phyloP scores from a whole-genome alignment of 2,888 invertebrate species.

The Yponomeuta cagnagella region DNA sequence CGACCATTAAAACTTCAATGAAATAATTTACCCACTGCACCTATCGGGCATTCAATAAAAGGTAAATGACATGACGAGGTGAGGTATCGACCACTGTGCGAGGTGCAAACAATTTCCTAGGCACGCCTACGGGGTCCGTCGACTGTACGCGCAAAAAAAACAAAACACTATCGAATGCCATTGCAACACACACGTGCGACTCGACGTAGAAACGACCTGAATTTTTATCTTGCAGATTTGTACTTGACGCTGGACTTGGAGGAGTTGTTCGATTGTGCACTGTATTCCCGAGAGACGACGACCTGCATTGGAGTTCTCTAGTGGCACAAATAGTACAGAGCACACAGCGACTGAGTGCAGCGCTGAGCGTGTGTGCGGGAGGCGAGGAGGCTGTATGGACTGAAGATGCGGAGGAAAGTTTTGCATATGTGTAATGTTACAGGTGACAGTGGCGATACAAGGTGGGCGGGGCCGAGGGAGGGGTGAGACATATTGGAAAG shows the following conservation, averaged over 20 bases:
- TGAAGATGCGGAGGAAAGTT: conserved; percentile 66
- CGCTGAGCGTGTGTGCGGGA: conserved; percentile 20
- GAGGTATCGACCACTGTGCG: conserved; percentile 70
- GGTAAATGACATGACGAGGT: conserved; percentile 54
- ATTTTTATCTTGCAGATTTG: conserved; percentile 75
- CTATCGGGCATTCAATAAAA: conserved; percentile 8
- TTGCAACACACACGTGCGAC: conserved; percentile 41
- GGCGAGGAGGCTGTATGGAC: conserved; percentile 34
- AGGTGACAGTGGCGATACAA: conserved; percentile 72
- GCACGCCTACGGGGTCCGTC: conserved; percentile 64
- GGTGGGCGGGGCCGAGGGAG: conserved; percentile 67
- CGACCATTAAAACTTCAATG: background rate
- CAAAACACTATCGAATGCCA: conserved; percentile 19
- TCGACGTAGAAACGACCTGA: conserved; percentile 53
- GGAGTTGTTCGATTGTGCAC: background rate
- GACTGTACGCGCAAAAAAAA: conserved; percentile 51
- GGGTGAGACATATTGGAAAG: conserved; percentile 73
- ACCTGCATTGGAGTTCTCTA: background rate
- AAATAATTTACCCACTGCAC: background rate
- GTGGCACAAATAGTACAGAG: background rate
- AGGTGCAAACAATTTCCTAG: conserved; percentile 72
- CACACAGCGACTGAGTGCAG: conserved; percentile 29
- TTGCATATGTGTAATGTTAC: conserved; percentile 76
- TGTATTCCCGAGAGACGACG: background rate
- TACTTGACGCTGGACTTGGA: conserved; percentile 24